phyloP scores from a whole-genome alignment of 2,113 vertebrate species.

The Meleagris gallopavo region DNA sequence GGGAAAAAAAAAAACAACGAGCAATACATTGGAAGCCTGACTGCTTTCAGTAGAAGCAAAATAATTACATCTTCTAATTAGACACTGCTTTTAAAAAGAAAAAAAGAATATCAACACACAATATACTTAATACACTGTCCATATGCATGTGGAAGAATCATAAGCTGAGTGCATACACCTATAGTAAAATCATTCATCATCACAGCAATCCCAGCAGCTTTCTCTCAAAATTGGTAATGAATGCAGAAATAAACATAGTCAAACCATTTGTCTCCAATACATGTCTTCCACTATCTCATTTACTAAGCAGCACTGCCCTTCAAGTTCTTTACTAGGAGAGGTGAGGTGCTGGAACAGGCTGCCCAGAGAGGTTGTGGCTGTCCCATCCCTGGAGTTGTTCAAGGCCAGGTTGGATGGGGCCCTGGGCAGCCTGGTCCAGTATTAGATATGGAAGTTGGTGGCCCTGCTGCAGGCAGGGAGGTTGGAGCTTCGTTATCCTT shows the following conservation, averaged over 20 bases:
- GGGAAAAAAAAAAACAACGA: background rate
- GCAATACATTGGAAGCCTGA: slow-evolving; percentile 13
- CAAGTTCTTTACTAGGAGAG: too few species aligned
- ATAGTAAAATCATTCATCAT: background rate
- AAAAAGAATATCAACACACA: background rate
- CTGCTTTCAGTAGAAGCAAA: background rate
- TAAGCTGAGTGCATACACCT: background rate
- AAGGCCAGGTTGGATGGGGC: too few species aligned
- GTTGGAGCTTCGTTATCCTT: too few species aligned
- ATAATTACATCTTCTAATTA: slow-evolving; percentile 23
- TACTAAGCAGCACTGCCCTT: background rate
- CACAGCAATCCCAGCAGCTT: background rate
- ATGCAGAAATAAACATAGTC: background rate
- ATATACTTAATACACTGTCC: background rate
- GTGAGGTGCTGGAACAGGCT: too few species aligned
- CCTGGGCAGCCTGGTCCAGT: too few species aligned
- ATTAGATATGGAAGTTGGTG: too few species aligned
- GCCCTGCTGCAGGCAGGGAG: too few species aligned
- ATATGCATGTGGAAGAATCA: background rate
- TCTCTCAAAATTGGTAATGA: background rate
- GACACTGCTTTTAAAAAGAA: background rate
- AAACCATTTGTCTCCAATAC: background rate
- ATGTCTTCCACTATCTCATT: background rate
- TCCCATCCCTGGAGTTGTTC: too few species aligned
- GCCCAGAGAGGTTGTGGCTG: too few species aligned